phyloP scores from a whole-genome alignment of 2,797 vertebrate species.

The Orientallactaga sibirica region DNA sequence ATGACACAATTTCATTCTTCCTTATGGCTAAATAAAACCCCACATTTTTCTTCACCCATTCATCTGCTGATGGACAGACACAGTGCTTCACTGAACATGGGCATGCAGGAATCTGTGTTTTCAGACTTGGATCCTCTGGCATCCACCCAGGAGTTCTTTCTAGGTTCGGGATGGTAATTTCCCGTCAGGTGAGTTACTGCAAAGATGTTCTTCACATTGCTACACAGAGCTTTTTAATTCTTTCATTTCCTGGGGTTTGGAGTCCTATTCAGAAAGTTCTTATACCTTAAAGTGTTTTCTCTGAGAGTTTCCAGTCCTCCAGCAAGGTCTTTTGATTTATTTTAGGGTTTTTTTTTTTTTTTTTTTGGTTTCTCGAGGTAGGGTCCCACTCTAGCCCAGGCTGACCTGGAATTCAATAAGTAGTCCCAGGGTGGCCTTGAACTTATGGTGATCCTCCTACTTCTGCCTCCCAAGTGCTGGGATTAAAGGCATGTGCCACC shows the following conservation, averaged over 20 bases:
- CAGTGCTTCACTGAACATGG: neutral
- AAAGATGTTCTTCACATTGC: too few relatives aligned
- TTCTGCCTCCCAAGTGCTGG: too few relatives aligned
- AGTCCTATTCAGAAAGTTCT: neutral
- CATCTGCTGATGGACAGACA: neutral
- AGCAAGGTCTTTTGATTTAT: neutral
- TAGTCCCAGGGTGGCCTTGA: too few relatives aligned
- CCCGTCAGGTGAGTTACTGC: too few relatives aligned
- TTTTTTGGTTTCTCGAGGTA: too few relatives aligned
- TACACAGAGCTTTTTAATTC: neutral
- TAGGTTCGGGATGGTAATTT: too few relatives aligned
- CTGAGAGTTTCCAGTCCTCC: neutral
- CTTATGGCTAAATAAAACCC: neutral
- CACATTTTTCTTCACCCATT: neutral
- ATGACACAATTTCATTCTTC: neutral
- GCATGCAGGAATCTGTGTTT: neutral
- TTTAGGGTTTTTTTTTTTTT: neutral
- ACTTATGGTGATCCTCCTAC: too few relatives aligned
- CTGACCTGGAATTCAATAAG: too few relatives aligned
- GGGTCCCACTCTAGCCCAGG: too few relatives aligned
- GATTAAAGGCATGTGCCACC: too few relatives aligned
- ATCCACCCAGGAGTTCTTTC: too few relatives aligned
- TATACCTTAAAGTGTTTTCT: neutral
- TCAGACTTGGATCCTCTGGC: neutral
- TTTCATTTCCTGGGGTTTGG: neutral